Evolutionary conservation across 2,113 vertebrate genomes (phyloP), one percentile per base, ranked within the genome.

Genomic region (Scomber scombrus): DNA sequence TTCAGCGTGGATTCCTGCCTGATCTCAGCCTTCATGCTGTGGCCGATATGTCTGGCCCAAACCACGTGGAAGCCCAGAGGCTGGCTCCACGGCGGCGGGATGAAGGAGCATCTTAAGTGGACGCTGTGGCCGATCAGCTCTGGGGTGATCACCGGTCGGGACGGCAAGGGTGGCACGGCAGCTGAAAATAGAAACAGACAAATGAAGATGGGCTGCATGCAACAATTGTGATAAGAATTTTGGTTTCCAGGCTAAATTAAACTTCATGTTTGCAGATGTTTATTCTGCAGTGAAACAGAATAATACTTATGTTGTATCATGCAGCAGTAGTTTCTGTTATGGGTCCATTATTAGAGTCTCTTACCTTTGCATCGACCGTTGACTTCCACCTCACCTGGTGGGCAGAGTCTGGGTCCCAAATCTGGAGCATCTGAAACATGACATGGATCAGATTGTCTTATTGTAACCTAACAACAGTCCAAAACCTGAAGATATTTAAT

Each of bases 11-110:
- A 92, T 65, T 96, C 95, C 10, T 81, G 89, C 68, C 90, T 85
- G 80, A 97, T 77, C 89, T 95, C 91, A 0, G 95, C 94, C 88
- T 95, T 96, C 87, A 88, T 92, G 67, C 88, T 94, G 7, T 83
- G 45, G 78, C 86, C 29, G 57, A 95, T 88, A 74, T 94, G 93
- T 18, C 91, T 88, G 5, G 92, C 94, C 96, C 96, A 97, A 58
- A 95, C 89, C 90, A 96, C 95, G 47, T 71, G 3, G 71, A 92
- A 96, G 10, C 57, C 94, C 75, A 91, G 63, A 0, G 63, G 71
- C 2, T 45, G 75, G 64, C 57, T 86, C 3, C 90, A 87, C 5
- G 71, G 11, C 4, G 75, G 74, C 2, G 4, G 82, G 26, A 50
- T 2, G 89, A 92, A 97, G 64, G 90, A 78, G 71, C 96, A 96